phyloP scores from a whole-genome alignment of 2,888 invertebrate genomes.

The Nemapogon koenigi region DNA sequence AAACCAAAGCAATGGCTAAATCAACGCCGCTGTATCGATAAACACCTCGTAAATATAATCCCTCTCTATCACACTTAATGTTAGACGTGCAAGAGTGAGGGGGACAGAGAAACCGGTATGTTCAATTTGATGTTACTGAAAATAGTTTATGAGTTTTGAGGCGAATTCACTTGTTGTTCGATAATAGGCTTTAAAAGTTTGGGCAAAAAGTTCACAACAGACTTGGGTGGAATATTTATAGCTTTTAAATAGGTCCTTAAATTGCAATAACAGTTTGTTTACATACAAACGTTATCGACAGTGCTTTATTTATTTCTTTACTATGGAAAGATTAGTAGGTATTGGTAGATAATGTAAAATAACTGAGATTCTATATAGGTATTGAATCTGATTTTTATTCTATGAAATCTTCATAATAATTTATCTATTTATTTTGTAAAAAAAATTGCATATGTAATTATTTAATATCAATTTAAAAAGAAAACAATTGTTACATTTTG shows the following conservation, averaged over 20 bases:
- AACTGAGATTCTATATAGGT: too few relatives aligned
- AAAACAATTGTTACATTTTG: too few relatives aligned
- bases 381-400: too few relatives aligned
- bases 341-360: too few relatives aligned
- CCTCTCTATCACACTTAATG: conserved; percentile 27
- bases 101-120: conserved; percentile 25
- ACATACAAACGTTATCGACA: conserved; percentile 44
- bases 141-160: conserved; percentile 59
- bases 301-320: too few relatives aligned
- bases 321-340: too few relatives aligned
- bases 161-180: conserved; percentile 19
- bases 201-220: conserved; percentile 21
- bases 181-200: conserved; percentile 25
- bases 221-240: conserved; percentile 34
- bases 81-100: conserved; percentile 19
- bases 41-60: conserved; percentile 54
- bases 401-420: too few relatives aligned
- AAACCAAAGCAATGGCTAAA: conserved; percentile 63
- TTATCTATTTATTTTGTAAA: too few relatives aligned
- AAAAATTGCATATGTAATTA: too few relatives aligned
- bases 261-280: conserved; percentile 64
- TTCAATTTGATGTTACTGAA: conserved; percentile 51
- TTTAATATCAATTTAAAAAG: too few relatives aligned
- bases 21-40: conserved; percentile 60
- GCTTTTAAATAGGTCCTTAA: conserved; percentile 62